A percentile compares a stretch with the other conserved stretches of the same genome.
Conservation (phyloP, 2,113 vertebrate species). For the Leucosticte australis region DNA sequence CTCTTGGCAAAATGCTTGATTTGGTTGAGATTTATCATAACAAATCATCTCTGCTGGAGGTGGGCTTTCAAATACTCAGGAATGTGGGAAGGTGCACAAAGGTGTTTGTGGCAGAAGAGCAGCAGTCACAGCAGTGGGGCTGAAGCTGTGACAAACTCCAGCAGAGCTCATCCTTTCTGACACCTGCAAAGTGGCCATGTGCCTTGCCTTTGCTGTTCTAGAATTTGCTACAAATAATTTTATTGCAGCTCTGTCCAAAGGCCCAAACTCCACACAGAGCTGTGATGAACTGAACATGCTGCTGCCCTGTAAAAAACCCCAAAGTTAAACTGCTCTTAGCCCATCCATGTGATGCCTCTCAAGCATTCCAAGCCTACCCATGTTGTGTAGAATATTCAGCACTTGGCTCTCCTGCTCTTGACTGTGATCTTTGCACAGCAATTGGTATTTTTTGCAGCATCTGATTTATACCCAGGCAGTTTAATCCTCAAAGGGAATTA, state of each 20-base stretch:
- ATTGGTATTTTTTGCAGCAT: background rate
- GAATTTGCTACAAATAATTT: background rate
- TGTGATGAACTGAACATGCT: background rate
- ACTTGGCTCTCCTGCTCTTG: background rate
- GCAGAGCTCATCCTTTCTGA: background rate
- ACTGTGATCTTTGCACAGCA: background rate
- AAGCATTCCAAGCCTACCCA: background rate
- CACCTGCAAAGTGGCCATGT: background rate
- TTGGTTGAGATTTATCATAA: constrained; percentile 1
- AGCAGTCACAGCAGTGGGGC: background rate
- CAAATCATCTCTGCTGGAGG: background rate
- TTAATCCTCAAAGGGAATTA: background rate
- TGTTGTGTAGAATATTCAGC: background rate
- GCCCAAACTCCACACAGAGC: background rate
- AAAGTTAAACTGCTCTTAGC: background rate
- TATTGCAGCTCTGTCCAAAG: background rate
- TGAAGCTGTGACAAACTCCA: background rate
- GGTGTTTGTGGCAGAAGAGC: background rate
- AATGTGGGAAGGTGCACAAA: background rate
- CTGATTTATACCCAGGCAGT: background rate
- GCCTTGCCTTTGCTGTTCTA: background rate
- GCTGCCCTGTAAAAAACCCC: too few relatives aligned
- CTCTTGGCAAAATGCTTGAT: background rate
- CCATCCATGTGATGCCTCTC: background rate
- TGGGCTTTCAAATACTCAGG: background rate